Conservation (phyloP, 2,888 invertebrate genomes). For the Mystacides longicornis region DNA sequence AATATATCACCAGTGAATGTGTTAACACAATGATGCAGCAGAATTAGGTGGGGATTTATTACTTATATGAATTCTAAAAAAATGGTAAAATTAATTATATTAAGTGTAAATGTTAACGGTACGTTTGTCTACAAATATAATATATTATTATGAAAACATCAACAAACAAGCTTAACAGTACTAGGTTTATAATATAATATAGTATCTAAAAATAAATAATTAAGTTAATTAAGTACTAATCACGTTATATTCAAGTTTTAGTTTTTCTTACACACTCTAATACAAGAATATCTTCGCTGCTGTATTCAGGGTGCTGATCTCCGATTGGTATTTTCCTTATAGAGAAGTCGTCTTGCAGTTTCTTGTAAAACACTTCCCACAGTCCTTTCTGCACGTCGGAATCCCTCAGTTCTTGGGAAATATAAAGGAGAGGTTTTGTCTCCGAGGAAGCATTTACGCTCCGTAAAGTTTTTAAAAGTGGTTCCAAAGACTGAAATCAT, state of each 20-base stretch:
- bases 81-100: too few relatives aligned
- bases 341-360: constrained; percentile 40
- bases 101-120: too few relatives aligned
- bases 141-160: too few relatives aligned
- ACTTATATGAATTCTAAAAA: too few relatives aligned
- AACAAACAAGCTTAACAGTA: too few relatives aligned
- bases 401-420: constrained; percentile 63
- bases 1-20: too few relatives aligned
- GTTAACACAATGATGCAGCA: too few relatives aligned
- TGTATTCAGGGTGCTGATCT: constrained; percentile 54
- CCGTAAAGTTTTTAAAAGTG: constrained; percentile 53
- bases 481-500: constrained; percentile 52
- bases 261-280: constrained; percentile 40
- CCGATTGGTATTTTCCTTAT: constrained; percentile 45
- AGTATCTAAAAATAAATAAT: too few relatives aligned
- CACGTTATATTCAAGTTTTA: constrained; percentile 11
- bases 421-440: constrained; percentile 48
- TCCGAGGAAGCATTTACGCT: constrained; percentile 38
- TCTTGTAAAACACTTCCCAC: constrained; percentile 40
- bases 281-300: constrained; percentile 56
- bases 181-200: too few relatives aligned
- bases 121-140: too few relatives aligned
- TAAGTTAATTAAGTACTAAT: too few relatives aligned
- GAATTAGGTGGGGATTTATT: too few relatives aligned
- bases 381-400: constrained; percentile 45